Conservation (phyloP, 1,140 invertebrate genomes). For the Drosophila willistoni region DNA sequence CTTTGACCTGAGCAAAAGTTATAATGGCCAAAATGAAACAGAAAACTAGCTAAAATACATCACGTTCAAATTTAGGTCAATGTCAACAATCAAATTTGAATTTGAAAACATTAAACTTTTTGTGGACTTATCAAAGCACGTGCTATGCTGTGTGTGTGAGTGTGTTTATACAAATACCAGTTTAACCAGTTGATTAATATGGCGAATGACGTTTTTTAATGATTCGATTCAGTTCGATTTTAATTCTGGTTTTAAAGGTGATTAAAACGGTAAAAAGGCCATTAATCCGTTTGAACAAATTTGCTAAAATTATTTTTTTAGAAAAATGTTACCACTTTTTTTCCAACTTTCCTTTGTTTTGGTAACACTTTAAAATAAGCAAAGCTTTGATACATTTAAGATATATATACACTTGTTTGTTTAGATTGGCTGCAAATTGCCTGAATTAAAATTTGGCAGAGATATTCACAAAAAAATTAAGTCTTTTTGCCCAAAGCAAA, state of each 20-base stretch:
- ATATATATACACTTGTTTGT: too few species aligned
- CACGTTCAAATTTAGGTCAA: conserved; percentile 5
- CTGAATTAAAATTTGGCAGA: too few species aligned
- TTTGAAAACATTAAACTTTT: background rate
- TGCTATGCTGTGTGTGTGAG: background rate
- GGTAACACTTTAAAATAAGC: too few species aligned
- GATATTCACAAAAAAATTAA: too few species aligned
- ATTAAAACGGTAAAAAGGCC: background rate
- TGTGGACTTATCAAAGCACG: background rate
- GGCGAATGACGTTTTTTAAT: background rate
- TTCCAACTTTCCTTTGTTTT: too few species aligned
- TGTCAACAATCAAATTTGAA: conserved; percentile 4
- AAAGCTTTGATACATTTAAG: too few species aligned
- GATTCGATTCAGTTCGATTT: conserved; percentile 1
- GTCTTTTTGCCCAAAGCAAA: too few species aligned
- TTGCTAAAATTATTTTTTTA: too few species aligned
- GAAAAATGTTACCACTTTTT: too few species aligned
- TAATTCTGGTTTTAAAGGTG: background rate
- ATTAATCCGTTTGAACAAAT: background rate
- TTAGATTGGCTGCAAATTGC: too few species aligned
- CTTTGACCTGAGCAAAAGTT: too few species aligned
- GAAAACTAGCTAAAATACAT: background rate
- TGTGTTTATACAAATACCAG: background rate
- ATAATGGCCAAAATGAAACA: too few species aligned
- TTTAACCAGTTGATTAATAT: background rate